Percentiles rank a stretch among this genome's conserved stretches.
phyloP scores from a whole-genome alignment of 2,797 vertebrate species.

The Sparidentex hasta region DNA sequence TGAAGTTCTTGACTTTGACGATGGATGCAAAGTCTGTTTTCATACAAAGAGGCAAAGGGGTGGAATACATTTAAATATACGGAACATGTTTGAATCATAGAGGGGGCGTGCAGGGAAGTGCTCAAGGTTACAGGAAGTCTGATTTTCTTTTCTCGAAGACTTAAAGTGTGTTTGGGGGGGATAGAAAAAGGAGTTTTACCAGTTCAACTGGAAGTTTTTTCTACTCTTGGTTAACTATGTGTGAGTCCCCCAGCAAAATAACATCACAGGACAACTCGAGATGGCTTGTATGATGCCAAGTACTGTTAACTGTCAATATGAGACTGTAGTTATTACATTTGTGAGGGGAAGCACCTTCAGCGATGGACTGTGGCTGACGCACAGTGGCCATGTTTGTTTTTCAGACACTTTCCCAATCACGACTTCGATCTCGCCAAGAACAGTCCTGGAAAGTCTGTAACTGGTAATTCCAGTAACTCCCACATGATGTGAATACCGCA shows the following conservation, averaged over 20 bases:
- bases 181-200: not conserved
- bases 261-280: not conserved
- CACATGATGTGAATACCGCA: too few species aligned
- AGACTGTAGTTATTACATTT: not conserved
- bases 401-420: not conserved
- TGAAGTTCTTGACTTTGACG: conserved; percentile 65
- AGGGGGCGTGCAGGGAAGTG: conserved; percentile 20
- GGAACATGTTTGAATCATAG: conserved; percentile 26
- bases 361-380: not conserved
- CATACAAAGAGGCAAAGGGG: conserved; percentile 34
- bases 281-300: not conserved
- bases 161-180: not conserved
- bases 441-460: too few species aligned
- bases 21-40: conserved; percentile 50
- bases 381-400: not conserved
- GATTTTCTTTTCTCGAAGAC: not conserved
- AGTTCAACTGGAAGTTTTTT: not conserved
- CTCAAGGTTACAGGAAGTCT: conserved; percentile 26
- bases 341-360: not conserved
- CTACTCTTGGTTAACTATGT: not conserved
- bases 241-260: not conserved
- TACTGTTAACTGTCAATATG: not conserved
- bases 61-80: conserved; percentile 39
- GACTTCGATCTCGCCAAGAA: not conserved
- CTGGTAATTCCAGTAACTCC: too few species aligned